phyloP scores from a whole-genome alignment of 1,140 invertebrate species.

The Hesperophylax magnus region DNA sequence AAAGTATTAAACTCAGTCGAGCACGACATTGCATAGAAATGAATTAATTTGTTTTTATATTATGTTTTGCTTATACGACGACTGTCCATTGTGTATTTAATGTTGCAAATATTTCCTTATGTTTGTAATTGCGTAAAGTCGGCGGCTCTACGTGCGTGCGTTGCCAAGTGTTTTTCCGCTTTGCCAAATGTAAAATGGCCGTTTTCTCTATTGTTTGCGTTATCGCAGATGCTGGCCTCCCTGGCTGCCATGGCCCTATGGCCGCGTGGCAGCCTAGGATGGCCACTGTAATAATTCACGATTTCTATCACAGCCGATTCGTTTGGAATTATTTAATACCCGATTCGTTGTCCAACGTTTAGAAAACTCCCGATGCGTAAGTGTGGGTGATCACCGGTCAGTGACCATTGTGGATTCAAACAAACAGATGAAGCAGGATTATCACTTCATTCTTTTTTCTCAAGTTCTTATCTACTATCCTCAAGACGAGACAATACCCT shows the following conservation, averaged over 20 bases:
- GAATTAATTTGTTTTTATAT: too few relatives aligned
- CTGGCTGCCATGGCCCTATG: neutral
- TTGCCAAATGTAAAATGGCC: conserved; percentile 51
- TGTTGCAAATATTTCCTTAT: conserved; percentile 46
- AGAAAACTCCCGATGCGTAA: neutral
- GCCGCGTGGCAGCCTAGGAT: neutral
- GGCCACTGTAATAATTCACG: conserved; percentile 19
- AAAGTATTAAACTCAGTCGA: too few relatives aligned
- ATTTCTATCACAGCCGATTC: conserved; percentile 19
- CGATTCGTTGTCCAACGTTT: conserved; percentile 17
- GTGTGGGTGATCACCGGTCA: too few relatives aligned
- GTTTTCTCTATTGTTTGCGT: conserved; percentile 56
- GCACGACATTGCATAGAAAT: too few relatives aligned
- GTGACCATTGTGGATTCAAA: too few relatives aligned
- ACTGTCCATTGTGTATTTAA: conserved; percentile 36
- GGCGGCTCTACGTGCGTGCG: conserved; percentile 45
- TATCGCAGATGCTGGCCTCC: conserved; percentile 23
- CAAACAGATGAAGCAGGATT: too few relatives aligned
- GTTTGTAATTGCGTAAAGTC: conserved; percentile 49
- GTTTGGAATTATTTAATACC: conserved; percentile 35
- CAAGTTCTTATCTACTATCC: too few relatives aligned
- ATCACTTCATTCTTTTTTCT: too few relatives aligned
- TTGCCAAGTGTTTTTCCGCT: conserved; percentile 43
- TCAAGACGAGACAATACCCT: too few relatives aligned
- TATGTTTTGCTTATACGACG: neutral